Evolutionary conservation across 2,113 vertebrate genomes (phyloP).

Genomic region (Petaurus breviceps): DNA sequence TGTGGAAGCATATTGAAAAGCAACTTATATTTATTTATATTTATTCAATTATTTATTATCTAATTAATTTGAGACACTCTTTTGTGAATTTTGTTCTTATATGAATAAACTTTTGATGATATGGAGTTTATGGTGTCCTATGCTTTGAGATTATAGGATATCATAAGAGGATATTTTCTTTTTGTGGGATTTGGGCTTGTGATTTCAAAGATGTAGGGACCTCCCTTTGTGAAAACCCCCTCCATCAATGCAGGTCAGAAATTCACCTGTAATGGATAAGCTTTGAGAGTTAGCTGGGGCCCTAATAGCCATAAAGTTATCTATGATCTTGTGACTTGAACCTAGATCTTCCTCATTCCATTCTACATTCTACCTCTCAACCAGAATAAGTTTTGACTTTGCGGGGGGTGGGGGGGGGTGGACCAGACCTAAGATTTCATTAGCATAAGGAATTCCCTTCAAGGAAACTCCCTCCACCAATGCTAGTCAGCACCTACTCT

Average conservation of each 20-base stretch:
- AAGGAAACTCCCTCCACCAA: not conserved
- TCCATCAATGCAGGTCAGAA: not conserved
- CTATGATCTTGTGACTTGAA: not conserved
- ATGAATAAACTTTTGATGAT: conserved; percentile 38
- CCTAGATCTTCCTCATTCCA: not conserved
- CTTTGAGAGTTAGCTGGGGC: not conserved
- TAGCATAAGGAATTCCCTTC: not conserved
- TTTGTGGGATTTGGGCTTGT: not conserved
- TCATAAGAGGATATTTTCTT: not conserved
- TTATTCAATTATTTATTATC: conserved; percentile 77
- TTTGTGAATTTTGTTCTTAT: not conserved
- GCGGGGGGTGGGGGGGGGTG: too few relatives aligned
- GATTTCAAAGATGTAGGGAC: not conserved
- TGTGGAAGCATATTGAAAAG: conserved; percentile 39
- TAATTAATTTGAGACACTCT: conserved; percentile 63
- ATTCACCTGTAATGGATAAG: not conserved
- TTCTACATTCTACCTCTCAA: not conserved
- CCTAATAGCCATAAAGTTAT: not conserved
- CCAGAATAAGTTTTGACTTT: too few relatives aligned
- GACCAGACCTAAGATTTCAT: not conserved
- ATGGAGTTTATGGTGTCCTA: not conserved
- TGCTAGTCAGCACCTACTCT: not conserved
- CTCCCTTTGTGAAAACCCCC: not conserved
- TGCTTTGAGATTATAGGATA: not conserved
- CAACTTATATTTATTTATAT: conserved; percentile 75